phyloP scores from a whole-genome alignment of 2,888 invertebrate genomes.

The Oconnorella tubifera region DNA sequence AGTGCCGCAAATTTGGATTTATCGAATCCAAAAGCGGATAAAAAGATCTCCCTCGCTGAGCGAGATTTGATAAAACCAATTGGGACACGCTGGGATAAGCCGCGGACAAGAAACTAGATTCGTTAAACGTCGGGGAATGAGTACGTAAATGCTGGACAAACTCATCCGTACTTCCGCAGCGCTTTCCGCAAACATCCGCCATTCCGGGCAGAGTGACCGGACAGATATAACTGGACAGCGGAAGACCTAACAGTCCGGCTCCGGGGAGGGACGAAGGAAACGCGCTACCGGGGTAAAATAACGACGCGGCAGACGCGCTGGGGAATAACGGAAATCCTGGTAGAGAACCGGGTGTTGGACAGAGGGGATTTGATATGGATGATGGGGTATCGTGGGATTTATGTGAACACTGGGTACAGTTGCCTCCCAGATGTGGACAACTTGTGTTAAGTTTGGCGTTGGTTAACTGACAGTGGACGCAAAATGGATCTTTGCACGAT shows the following conservation, averaged over 20 bases:
- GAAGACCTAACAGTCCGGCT: neutral
- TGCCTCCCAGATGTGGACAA: neutral
- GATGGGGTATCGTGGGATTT: neutral
- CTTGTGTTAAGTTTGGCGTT: neutral
- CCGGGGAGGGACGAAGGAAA: neutral
- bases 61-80: neutral
- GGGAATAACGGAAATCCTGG: too few species aligned
- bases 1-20: neutral
- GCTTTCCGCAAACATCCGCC: conserved; percentile 1
- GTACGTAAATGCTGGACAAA: conserved; percentile 1
- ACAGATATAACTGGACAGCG: neutral
- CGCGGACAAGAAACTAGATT: neutral
- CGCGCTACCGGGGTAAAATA: neutral
- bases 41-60: neutral
- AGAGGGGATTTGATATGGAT: too few species aligned
- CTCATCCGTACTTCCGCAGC: neutral
- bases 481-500: conserved; percentile 2
- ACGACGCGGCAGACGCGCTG: neutral
- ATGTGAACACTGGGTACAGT: neutral
- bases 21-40: neutral
- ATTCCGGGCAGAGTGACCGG: neutral
- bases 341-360: neutral
- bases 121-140: neutral
- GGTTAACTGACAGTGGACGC: neutral
- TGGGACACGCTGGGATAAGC: neutral